Base-by-base conservation (phyloP, 2,797 vertebrate genomes). In the Phyllotis vaccarum region DNA sequence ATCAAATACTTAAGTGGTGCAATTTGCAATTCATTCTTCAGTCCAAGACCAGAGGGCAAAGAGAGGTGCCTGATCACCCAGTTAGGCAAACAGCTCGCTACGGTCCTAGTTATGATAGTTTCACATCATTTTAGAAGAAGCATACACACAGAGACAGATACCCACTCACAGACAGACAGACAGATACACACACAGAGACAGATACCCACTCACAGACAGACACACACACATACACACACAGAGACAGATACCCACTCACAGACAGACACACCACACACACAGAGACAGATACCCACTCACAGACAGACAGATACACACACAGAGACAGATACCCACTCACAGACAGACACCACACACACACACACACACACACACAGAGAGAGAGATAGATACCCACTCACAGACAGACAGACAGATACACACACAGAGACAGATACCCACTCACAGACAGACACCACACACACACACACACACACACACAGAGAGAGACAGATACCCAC, bases 31-130 rank as follows among this genome's bases (percentile, higher is more conserved):
- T 97, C 22, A 8, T 94, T 97, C 96, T 97, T 92, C 74, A 66
- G 46, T 93, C 91, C 66, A 83, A 97, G 96, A 96, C 97, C 93
- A 96, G 97, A 98, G 95, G 96, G 96, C 92, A 97, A 96, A 98
- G 95, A 96, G 85, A 95, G 92, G 87, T 34, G 6, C 88, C 98
- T 83, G 91, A 91, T 96, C 91, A 94, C 87, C 93, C 68, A 93
- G 87, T 96, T 90, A 10, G 56, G 96, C 80, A 82, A 96, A 97
- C 80, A 96, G 91, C 76, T 97, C 95, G 94, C 95, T 97, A 91
- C 68, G 46, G 93, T 94, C 96, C 92, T 98, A 97, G 98, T 98
- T 96, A 93, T 68, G 94, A 96, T 7, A 60, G 96, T 5, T 98
- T 96, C 96, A 89, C 95, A 97, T 96, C 86, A 89, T 96, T 97